Percentiles rank a stretch among this genome's conserved stretches.
phyloP scores from a whole-genome alignment of 2,113 vertebrate genomes.

The Halcyon malimbica region DNA sequence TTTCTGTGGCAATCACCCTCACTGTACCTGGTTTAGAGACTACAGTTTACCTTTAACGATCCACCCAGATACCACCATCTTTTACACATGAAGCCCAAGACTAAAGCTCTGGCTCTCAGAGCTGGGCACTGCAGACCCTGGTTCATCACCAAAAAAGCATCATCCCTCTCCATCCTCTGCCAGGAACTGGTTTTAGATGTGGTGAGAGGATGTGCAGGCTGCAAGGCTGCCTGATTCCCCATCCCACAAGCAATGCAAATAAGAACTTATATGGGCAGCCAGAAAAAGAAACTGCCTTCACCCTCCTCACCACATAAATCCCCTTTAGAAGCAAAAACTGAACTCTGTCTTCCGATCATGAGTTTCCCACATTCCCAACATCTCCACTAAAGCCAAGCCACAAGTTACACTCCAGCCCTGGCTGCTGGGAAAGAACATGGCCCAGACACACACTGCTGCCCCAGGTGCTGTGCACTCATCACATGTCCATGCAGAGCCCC shows the following conservation, averaged over 20 bases:
- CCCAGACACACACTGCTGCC: accelerated
- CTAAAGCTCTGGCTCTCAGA: not conserved
- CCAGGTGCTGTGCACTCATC: accelerated
- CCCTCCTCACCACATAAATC: no score
- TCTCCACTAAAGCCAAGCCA: not conserved
- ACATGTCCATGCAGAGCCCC: accelerated
- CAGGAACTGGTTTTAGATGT: accelerated
- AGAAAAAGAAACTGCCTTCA: not conserved
- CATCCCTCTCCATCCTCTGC: no score
- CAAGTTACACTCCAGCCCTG: not conserved
- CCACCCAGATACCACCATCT: no score
- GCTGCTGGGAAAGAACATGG: accelerated
- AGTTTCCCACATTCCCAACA: accelerated
- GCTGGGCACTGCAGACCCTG: no score
- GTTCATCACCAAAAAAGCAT: accelerated
- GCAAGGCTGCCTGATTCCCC: not conserved
- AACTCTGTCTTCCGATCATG: not conserved
- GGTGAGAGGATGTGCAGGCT: accelerated
- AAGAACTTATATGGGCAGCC: accelerated
- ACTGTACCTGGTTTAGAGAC: not conserved
- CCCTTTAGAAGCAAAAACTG: not conserved
- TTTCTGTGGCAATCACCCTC: not conserved
- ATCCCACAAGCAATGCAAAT: accelerated
- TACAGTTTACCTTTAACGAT: not conserved
- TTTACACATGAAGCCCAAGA: not conserved